A percentile compares a stretch with the other conserved stretches of the same genome.
Evolutionary conservation across 2,888 invertebrate genomes (phyloP).

Genomic region (Cosmia trapezina): DNA sequence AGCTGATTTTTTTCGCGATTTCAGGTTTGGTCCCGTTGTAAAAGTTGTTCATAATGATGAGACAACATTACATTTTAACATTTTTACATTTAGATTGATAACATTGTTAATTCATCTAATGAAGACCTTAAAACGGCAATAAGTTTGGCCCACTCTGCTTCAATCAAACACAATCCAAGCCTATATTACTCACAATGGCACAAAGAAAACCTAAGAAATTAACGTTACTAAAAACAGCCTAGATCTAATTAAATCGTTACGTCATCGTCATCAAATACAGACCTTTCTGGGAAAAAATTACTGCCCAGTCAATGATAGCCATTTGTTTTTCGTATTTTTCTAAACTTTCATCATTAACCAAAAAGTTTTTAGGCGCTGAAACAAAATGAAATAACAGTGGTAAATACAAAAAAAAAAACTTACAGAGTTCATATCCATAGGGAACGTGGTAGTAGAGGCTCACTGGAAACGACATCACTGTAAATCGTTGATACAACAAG

Average conservation of each 20-base stretch:
- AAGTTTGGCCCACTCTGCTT: background rate
- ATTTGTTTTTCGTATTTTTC: conserved; percentile 45
- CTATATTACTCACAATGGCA: background rate
- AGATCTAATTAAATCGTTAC: background rate
- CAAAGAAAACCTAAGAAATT: background rate
- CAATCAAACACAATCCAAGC: background rate
- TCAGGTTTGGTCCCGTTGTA: too few species aligned
- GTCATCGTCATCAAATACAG: conserved; percentile 5
- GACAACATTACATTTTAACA: too few species aligned
- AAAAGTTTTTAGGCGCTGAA: conserved; percentile 55
- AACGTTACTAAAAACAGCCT: background rate
- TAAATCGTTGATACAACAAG: too few species aligned
- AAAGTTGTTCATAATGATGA: too few species aligned
- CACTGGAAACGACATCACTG: background rate
- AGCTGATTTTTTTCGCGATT: too few species aligned
- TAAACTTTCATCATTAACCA: conserved; percentile 44
- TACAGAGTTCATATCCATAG: accelerated
- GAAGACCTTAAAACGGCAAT: background rate
- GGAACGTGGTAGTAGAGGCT: accelerated
- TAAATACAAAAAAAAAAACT: conserved; percentile 9
- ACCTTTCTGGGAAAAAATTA: conserved; percentile 45
- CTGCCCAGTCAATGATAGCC: conserved; percentile 58
- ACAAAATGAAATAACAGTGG: conserved; percentile 18
- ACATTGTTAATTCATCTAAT: background rate
- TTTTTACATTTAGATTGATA: too few species aligned